Evolutionary conservation across 1,140 invertebrate species (phyloP).

Genomic region (Centruroides vittatus): DNA sequence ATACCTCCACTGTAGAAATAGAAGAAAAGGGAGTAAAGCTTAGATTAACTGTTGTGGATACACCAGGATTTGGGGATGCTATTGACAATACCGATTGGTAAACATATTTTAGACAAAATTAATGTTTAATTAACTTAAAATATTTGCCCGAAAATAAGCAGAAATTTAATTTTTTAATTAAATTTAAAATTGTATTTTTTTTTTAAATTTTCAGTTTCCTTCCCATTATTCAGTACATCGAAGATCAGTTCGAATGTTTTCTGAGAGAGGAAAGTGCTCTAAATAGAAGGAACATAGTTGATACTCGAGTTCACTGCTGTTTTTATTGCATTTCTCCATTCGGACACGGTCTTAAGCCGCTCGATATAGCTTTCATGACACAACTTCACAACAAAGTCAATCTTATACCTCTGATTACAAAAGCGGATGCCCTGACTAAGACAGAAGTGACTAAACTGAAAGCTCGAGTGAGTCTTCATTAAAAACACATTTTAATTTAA

Average conservation of each 20-base stretch:
- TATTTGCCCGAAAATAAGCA: too few species aligned
- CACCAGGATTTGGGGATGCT: slow-evolving; percentile 90
- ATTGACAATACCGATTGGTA: slow-evolving; percentile 75
- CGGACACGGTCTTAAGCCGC: slow-evolving; percentile 82
- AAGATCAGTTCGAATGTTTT: slow-evolving; percentile 91
- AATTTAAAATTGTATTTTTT: too few species aligned
- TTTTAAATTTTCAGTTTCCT: slow-evolving; percentile 29
- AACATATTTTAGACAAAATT: too few species aligned
- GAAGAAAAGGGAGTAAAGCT: slow-evolving; percentile 83
- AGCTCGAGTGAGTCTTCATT: slow-evolving; percentile 37
- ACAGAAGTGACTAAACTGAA: slow-evolving; percentile 83
- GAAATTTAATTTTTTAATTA: too few species aligned
- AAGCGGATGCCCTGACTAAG: slow-evolving; percentile 92
- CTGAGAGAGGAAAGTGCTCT: slow-evolving; percentile 87
- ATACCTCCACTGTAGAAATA: slow-evolving; percentile 85
- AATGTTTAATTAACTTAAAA: too few species aligned
- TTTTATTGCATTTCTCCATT: slow-evolving; percentile 95
- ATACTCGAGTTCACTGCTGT: slow-evolving; percentile 90
- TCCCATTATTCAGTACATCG: slow-evolving; percentile 59
- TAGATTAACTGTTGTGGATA: slow-evolving; percentile 83
- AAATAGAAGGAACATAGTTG: slow-evolving; percentile 80
- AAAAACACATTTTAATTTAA: too few species aligned
- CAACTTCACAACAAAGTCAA: slow-evolving; percentile 89
- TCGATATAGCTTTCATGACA: slow-evolving; percentile 98
- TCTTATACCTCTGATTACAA: slow-evolving; percentile 96